phyloP scores from a whole-genome alignment of 2,888 invertebrate genomes.

The Graphium colonna region DNA sequence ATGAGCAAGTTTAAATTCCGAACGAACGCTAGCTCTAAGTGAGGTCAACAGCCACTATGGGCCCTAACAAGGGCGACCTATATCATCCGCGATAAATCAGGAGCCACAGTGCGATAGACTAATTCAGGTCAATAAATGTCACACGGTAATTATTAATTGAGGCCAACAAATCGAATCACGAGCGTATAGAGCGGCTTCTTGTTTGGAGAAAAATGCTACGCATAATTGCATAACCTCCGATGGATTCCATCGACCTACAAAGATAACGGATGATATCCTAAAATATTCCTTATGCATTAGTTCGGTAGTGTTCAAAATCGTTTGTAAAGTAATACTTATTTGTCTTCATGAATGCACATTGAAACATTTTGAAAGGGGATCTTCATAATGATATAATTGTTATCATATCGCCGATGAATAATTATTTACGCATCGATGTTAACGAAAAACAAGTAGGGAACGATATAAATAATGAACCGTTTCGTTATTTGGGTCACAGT shows the following conservation, averaged over 20 bases:
- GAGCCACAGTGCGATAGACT: slow-evolving; percentile 11
- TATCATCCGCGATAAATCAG: slow-evolving; percentile 21
- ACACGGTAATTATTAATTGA: slow-evolving; percentile 21
- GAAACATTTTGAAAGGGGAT: background rate
- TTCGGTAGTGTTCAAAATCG: background rate
- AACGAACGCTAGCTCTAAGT: no score
- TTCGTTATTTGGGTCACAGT: background rate
- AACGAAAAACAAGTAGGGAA: background rate
- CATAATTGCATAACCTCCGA: slow-evolving; percentile 4
- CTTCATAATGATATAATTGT: background rate
- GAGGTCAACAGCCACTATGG: no score
- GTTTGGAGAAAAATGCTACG: background rate
- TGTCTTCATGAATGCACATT: background rate
- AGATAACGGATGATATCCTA: slow-evolving; percentile 7
- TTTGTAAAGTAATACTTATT: background rate
- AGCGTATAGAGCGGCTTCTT: background rate
- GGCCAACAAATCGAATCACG: slow-evolving; percentile 20
- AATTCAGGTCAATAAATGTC: slow-evolving; percentile 26
- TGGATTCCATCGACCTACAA: slow-evolving; percentile 13
- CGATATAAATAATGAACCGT: background rate
- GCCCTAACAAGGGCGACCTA: slow-evolving; percentile 18
- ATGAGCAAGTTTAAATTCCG: no score
- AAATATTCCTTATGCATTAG: background rate
- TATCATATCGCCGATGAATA: background rate
- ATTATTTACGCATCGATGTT: background rate